phyloP scores from a whole-genome alignment of 1,140 invertebrate genomes.

The Magallana angulata region DNA sequence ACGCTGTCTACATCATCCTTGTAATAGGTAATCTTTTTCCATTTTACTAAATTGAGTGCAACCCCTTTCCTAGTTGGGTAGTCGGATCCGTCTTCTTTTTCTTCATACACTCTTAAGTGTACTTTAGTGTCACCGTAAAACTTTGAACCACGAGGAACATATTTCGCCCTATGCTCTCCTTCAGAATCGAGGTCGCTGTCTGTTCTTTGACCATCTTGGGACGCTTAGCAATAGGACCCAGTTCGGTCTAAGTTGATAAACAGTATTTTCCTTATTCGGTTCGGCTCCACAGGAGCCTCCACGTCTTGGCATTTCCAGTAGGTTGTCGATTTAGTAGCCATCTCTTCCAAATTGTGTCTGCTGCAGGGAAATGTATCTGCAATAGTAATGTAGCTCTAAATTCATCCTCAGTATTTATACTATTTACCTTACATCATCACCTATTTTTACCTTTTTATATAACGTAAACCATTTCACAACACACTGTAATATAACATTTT shows the following conservation, averaged over 20 bases:
- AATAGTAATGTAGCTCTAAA: no score
- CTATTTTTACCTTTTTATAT: no score
- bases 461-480: no score
- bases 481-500: no score
- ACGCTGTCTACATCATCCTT: neutral
- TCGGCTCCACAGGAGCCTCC: neutral
- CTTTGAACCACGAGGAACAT: neutral
- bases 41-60: neutral
- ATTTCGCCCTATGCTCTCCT: no score
- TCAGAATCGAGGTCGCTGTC: no score
- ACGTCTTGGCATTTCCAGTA: neutral
- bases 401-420: no score
- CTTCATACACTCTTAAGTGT: constrained; percentile 30
- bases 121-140: neutral
- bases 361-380: no score
- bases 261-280: neutral
- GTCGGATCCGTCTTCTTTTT: no score
- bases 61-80: no score
- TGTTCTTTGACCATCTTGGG: no score
- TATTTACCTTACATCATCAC: no score
- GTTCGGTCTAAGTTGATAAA: neutral
- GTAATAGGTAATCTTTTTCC: neutral
- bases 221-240: neutral
- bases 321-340: neutral
- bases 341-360: neutral